Base-by-base conservation (phyloP, 2,113 vertebrate genomes). In the Chloropsis cyanopogon region DNA sequence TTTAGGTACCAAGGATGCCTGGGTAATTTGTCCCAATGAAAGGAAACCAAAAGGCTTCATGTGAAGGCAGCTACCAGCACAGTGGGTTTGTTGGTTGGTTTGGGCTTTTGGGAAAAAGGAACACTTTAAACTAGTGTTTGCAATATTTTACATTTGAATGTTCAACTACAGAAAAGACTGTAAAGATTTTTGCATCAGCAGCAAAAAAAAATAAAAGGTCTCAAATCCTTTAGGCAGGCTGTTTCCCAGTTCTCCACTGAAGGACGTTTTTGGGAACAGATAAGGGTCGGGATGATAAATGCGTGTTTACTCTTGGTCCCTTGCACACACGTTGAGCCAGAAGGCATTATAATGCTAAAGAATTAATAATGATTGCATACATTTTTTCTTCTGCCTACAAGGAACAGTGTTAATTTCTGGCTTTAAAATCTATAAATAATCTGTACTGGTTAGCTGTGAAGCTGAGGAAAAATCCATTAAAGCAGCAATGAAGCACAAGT, bases 401-500 rank as follows among this genome's bases (percentile, higher is more conserved):
- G 76, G 68, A 96, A 39, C 28, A 42, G 61, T 81, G 71, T 89
- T 95, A 95, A 91, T 89, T 97, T 90, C 66, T 95, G 46, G n/a
- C 82, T 92, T 86, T 90, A 88, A 88, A 90, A 86, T 56, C 87
- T 56, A 61, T 78, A 88, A 86, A 86, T 88, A 96, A 75, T 78
- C 69, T 68, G 44, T 56, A 53, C 39, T 63, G 72, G 68, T 54
- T 90, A 75, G 68, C 71, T 64, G 60, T 68, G 68, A 86, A 92
- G 82, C 68, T 63, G 64, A 85, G 78, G 54, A 92, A 80, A 87
- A 88, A 86, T 79, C 39, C n/a, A 46, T 72, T 90, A 88, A 83
- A 92, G 49, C 56, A 61, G n/a, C 6, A 0, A 86, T 80, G 61
- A 88, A 86, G 70, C 54, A 75, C 22, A 50, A 61, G 42, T 71